phyloP scores from a whole-genome alignment of 2,797 vertebrate species.

The Amniataba percoides region DNA sequence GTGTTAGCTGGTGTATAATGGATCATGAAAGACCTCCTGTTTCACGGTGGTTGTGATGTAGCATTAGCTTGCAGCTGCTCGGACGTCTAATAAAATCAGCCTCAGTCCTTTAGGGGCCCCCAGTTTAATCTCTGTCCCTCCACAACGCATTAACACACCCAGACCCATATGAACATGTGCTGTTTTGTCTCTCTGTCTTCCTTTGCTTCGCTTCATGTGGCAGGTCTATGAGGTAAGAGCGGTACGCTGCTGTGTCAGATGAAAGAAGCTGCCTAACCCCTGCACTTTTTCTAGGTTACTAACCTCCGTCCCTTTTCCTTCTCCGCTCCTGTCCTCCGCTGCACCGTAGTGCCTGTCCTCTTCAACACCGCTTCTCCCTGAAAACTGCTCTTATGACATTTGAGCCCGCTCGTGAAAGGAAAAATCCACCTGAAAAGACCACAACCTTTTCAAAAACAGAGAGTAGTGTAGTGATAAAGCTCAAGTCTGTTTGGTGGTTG shows the following conservation, averaged over 20 bases:
- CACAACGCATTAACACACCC: slow-evolving; percentile 53
- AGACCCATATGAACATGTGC: slow-evolving; percentile 77
- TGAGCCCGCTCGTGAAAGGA: slow-evolving; percentile 32
- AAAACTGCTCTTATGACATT: slow-evolving; percentile 49
- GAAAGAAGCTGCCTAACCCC: slow-evolving; percentile 68
- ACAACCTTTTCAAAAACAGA: neutral
- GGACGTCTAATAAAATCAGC: slow-evolving; percentile 19
- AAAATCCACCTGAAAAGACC: slow-evolving; percentile 48
- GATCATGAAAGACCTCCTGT: slow-evolving; percentile 34
- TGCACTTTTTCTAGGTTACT: slow-evolving; percentile 81
- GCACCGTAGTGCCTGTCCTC: slow-evolving; percentile 38
- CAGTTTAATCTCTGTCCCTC: slow-evolving; percentile 42
- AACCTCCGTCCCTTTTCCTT: slow-evolving; percentile 79
- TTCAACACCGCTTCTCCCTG: slow-evolving; percentile 31
- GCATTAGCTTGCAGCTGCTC: slow-evolving; percentile 47
- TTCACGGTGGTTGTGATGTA: slow-evolving; percentile 50
- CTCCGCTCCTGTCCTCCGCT: slow-evolving; percentile 24
- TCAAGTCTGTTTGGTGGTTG: neutral
- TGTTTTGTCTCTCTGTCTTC: slow-evolving; percentile 85
- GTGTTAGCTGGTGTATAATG: slow-evolving; percentile 36
- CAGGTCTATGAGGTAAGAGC: slow-evolving; percentile 99
- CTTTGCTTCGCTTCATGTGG: slow-evolving; percentile 88
- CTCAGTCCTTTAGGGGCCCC: slow-evolving; percentile 8
- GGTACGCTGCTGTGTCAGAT: slow-evolving; percentile 71
- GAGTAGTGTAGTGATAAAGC: neutral